phyloP scores from a whole-genome alignment of 2,797 vertebrate species.

The Calcarius lapponicus region DNA sequence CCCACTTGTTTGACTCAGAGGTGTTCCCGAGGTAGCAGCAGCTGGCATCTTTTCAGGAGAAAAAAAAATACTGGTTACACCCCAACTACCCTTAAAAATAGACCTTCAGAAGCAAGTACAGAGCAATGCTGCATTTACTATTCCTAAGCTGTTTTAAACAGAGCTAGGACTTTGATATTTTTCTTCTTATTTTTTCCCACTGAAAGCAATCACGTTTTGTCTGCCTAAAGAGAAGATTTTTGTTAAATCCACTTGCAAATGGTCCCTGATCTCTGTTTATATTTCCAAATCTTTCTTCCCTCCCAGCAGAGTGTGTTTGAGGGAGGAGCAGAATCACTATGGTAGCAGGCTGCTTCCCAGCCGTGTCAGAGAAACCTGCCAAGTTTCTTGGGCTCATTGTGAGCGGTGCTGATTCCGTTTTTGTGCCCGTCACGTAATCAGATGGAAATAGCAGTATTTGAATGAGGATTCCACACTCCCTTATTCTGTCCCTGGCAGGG shows the following conservation, averaged over 20 bases:
- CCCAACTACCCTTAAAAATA: neutral
- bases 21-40: neutral
- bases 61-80: neutral
- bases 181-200: neutral
- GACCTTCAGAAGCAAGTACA: neutral
- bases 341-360: slow-evolving; percentile 46
- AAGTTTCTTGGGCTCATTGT: slow-evolving; percentile 25
- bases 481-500: neutral
- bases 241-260: neutral
- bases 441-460: neutral
- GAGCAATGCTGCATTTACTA: neutral
- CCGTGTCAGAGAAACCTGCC: neutral
- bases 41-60: neutral
- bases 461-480: slow-evolving; percentile 1
- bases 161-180: neutral
- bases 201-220: neutral
- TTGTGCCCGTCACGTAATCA: neutral
- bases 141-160: neutral
- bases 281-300: slow-evolving; percentile 28
- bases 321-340: slow-evolving; percentile 27
- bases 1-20: neutral
- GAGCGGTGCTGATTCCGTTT: neutral
- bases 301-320: neutral
- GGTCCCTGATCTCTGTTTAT: neutral
- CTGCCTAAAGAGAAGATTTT: neutral